Evolutionary conservation across 2,888 invertebrate species (phyloP).

Genomic region (Harpagoxenus sublaevis): DNA sequence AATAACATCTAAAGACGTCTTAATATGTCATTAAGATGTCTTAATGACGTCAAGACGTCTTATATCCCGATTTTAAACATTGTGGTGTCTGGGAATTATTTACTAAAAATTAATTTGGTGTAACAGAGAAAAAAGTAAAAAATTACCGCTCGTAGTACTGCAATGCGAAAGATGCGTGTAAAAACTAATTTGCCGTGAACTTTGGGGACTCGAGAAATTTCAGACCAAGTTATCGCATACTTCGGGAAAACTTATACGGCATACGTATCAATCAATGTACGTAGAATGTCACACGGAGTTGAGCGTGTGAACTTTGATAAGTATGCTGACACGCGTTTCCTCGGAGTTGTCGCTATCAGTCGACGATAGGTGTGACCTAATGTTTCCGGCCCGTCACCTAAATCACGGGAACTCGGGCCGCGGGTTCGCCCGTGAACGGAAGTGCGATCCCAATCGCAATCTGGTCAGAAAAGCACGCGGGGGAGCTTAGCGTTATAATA

Average conservation of each 20-base stretch:
- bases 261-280: constrained; percentile 11
- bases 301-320: constrained; percentile 2
- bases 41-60: too few relatives aligned
- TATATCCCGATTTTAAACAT: too few relatives aligned
- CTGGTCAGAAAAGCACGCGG: constrained; percentile 22
- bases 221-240: not conserved
- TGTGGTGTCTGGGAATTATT: not conserved
- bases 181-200: constrained; percentile 5
- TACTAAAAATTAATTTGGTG: not conserved
- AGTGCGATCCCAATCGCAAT: constrained; percentile 52
- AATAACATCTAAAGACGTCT: too few relatives aligned
- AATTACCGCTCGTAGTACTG: not conserved
- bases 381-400: constrained; percentile 30
- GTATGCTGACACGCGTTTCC: not conserved
- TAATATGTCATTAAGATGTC: too few relatives aligned
- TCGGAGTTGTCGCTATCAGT: not conserved
- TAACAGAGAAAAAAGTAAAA: not conserved
- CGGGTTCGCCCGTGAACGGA: not conserved
- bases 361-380: constrained; percentile 27
- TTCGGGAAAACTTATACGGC: not conserved
- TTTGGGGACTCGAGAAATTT: not conserved
- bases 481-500: constrained; percentile 55
- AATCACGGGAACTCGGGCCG: constrained; percentile 11
- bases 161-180: not conserved
- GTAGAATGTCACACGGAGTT: not conserved